Base-by-base conservation (phyloP, 37 sponge, comb jelly and placozoan species). In the Dysidea cf. avara region DNA sequence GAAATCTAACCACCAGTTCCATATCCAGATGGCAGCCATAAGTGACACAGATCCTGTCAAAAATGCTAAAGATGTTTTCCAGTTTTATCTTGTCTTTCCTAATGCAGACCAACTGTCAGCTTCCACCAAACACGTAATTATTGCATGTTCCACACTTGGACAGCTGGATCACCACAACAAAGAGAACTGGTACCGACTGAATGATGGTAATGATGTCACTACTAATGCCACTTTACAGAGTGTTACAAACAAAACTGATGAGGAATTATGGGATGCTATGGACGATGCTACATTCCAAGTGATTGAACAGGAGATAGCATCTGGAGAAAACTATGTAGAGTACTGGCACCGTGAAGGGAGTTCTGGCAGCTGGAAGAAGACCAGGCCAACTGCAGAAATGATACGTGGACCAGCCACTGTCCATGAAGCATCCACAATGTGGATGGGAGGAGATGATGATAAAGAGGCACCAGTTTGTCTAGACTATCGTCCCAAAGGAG, bases 261-360 rank as follows among this genome's bases (percentile, higher is more conserved):
- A n/a, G n/a, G n/a, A n/a, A n/a, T n/a, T n/a, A n/a, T n/a, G n/a
- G 82, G 31, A 53, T 3, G 33, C 54, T 21, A 81, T 81, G 82
- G 82, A 81, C 25, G 52, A 73, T 0, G 16, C 66, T 22, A 73
- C 59, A 13, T 81, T 81, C 31, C 3, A 63, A 7, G 47, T 47
- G 1, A 16, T 73, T 2, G 82, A 73, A 26, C 13, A 34, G 1
- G 24, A 22, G 22, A 39, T 78, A 4, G n/a, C n/a, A n/a, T n/a
- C n/a, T n/a, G 24, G 53, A 5, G 40, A 46, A 7, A 46, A 21
- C 35, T 34, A 31, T 16, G 17, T 74, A 12, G 66, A 75, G 75
- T 75, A 81, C 54, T 64, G 66, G 68, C 54, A 53, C 50, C 5
- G n/a, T n/a, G n/a, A n/a, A n/a, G n/a, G n/a, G n/a, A n/a, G n/a